These are phyloP conservation scores for Erethizon dorsatum DNA, from an alignment of 2,797 vertebrate genomes.

Conservation along the genomic window DNA sequence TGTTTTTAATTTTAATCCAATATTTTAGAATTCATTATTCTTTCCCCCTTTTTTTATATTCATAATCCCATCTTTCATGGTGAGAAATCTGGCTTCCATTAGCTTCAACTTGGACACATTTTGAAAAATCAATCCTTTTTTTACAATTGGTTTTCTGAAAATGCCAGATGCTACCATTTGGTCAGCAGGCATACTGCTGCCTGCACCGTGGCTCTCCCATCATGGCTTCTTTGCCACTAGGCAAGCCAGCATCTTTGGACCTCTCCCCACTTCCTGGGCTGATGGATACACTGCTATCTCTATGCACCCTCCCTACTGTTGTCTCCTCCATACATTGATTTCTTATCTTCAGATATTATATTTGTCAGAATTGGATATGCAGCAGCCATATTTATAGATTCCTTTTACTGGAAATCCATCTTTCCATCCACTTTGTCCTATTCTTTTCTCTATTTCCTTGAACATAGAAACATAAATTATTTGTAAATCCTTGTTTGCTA, in stretches of 20 bases:
- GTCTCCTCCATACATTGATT: background rate
- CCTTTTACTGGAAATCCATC: background rate
- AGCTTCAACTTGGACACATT: background rate
- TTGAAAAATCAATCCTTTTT: background rate
- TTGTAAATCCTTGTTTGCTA: background rate
- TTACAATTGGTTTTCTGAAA: background rate
- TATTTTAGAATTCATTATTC: background rate
- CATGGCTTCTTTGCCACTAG: background rate
- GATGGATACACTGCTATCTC: background rate
- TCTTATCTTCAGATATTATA: background rate
- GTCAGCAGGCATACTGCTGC: background rate
- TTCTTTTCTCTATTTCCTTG: background rate
- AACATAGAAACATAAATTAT: background rate
- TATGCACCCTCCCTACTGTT: background rate
- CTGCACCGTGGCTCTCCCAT: background rate
- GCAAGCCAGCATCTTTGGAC: no score
- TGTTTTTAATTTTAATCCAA: background rate
- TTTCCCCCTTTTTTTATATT: background rate
- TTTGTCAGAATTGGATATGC: background rate
- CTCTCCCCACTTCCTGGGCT: background rate
- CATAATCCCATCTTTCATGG: background rate
- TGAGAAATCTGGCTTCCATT: background rate
- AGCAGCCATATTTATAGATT: background rate
- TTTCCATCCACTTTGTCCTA: background rate
- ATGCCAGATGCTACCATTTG: background rate